Percentiles rank a stretch among this genome's conserved stretches.
These are phyloP conservation scores for Entosphenus tridentatus DNA, from an alignment of 2,113 vertebrate species.

Conservation along the genomic window DNA sequence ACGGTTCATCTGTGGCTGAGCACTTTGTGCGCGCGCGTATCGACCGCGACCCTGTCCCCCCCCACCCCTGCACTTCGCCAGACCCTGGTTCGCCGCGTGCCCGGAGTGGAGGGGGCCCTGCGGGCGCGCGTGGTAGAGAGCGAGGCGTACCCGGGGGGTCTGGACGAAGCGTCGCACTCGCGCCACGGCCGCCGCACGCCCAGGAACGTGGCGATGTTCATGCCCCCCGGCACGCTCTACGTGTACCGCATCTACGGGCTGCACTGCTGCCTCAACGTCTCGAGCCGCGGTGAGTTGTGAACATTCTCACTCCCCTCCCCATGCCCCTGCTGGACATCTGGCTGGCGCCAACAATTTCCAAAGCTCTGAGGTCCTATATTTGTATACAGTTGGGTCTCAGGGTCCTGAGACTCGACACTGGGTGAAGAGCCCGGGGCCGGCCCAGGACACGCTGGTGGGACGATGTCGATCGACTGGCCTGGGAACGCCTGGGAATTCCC, in stretches of 20 bases:
- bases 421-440: neutral
- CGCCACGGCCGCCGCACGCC: conserved; percentile 55
- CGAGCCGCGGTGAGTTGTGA: conserved; percentile 48
- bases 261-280: conserved; percentile 76
- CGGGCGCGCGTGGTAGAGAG: conserved; percentile 71
- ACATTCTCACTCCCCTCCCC: neutral
- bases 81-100: conserved; percentile 46
- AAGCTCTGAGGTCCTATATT: neutral
- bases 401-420: neutral
- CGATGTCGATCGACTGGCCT: neutral
- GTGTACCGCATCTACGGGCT: conserved; percentile 78
- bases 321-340: neutral
- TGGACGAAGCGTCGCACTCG: conserved; percentile 73
- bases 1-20: too few relatives aligned
- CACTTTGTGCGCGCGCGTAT: too few relatives aligned
- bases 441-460: neutral
- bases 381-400: neutral
- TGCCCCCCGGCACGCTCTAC: conserved; percentile 75
- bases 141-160: conserved; percentile 70
- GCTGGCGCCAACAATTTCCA: neutral
- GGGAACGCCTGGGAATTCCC: neutral
- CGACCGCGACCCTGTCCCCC: too few relatives aligned
- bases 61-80: conserved; percentile 14
- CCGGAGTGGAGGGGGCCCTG: conserved; percentile 38
- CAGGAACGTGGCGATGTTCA: conserved; percentile 72